Percentiles rank a stretch among this genome's conserved stretches.
Evolutionary conservation across 2,888 invertebrate species (phyloP).

Genomic region (Morpho achilles): DNA sequence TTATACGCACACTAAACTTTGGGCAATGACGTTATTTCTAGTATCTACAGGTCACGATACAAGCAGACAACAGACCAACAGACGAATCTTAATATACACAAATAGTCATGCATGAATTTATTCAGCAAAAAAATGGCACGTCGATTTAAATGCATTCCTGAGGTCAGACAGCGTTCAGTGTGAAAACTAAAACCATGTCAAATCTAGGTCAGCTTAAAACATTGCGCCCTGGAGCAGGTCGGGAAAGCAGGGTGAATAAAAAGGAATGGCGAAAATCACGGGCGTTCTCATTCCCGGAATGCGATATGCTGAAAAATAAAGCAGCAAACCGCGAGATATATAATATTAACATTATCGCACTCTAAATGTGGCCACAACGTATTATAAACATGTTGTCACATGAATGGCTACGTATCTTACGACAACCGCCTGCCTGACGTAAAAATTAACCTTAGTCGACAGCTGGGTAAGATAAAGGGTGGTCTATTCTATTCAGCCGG

Average conservation of each 20-base stretch:
- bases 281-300: slow-evolving; percentile 15
- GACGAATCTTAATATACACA: not conserved
- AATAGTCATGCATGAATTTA: not conserved
- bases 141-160: slow-evolving; percentile 1
- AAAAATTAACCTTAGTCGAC: too few relatives aligned
- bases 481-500: too few relatives aligned
- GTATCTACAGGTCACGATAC: too few relatives aligned
- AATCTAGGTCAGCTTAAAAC: slow-evolving; percentile 19
- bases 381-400: too few relatives aligned
- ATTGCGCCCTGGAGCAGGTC: slow-evolving; percentile 15
- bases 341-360: not conserved
- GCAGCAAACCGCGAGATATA: slow-evolving; percentile 11
- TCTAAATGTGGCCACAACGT: too few relatives aligned
- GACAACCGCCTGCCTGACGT: too few relatives aligned
- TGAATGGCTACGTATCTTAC: too few relatives aligned
- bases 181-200: slow-evolving; percentile 16
- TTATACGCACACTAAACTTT: too few relatives aligned
- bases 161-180: slow-evolving; percentile 11
- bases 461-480: too few relatives aligned
- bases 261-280: slow-evolving; percentile 14
- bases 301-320: slow-evolving; percentile 16
- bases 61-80: not conserved
- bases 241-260: slow-evolving; percentile 14
- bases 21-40: too few relatives aligned
- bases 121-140: not conserved